These are phyloP conservation scores for Eilema griseolum DNA, from an alignment of 2,888 invertebrate species.

Conservation along the genomic window DNA sequence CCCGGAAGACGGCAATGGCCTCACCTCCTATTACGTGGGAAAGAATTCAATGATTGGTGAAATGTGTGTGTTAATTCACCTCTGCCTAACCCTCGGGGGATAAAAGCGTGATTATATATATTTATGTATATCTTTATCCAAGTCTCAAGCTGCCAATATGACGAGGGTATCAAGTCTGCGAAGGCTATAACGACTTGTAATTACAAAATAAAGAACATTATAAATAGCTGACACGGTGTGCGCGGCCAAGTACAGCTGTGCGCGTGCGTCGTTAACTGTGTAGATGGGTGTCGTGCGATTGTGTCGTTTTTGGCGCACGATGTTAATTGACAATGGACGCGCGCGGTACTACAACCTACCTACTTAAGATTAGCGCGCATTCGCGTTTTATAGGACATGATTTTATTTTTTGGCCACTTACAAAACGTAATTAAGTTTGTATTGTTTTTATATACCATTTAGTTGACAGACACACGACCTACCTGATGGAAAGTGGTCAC, in stretches of 20 bases:
- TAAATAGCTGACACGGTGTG: constrained; percentile 20
- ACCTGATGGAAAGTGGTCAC: too few species aligned
- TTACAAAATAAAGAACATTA: constrained; percentile 24
- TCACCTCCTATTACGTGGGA: too few species aligned
- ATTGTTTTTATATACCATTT: too few species aligned
- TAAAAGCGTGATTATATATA: too few species aligned
- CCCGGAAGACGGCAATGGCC: too few species aligned
- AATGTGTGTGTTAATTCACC: too few species aligned
- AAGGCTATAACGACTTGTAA: constrained; percentile 11
- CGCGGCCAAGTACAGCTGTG: constrained; percentile 24
- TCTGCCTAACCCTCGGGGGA: too few species aligned
- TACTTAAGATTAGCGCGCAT: constrained; percentile 40
- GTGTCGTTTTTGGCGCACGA: constrained; percentile 72
- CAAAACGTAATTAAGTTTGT: too few species aligned
- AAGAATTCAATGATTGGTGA: too few species aligned
- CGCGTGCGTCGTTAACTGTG: constrained; percentile 55
- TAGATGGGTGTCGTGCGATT: constrained; percentile 70
- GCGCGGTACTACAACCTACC: constrained; percentile 57
- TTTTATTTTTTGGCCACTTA: too few species aligned
- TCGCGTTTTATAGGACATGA: constrained; percentile 29
- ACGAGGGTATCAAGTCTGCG: background rate
- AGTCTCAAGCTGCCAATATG: background rate
- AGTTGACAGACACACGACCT: too few species aligned
- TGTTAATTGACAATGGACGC: constrained; percentile 72
- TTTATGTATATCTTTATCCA: background rate